Evolutionary conservation across 2,113 vertebrate species (phyloP), one percentile per base, ranked within the genome.

Genomic region (Chamaetylas fuelleborni): DNA sequence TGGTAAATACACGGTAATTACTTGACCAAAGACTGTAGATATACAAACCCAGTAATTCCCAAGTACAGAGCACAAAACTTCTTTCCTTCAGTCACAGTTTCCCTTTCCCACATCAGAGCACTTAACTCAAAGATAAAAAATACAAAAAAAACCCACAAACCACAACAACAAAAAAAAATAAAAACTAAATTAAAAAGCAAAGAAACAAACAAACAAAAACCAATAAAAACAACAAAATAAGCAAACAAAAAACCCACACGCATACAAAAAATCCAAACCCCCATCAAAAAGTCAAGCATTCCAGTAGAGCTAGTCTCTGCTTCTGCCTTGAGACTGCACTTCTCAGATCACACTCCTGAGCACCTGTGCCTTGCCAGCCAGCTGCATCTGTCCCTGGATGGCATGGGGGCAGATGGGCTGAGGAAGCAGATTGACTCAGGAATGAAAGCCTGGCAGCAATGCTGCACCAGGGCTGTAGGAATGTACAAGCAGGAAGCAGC

Each of bases 201-300:
- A 45, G 19, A 45, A 45, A 19, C 3, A 23, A 53, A 34, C 2
- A 54, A 64, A 14, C 50, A 53, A 16, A 71, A 31, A 5, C 17
- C 6, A 28, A 47, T 22, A 43, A 66, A 29, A 25, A 8, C 48
- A 43, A 53, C 14, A 62, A 62, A 79, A 25, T 5, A 36, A 33
- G 13, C 5, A 56, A 48, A n/a, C 1, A 15, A 36, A 31, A 28
- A 50, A 19, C 14, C 8, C 17, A 14, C 4, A 11, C 17, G 12
- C 5, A 25, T 8, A 34, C 14, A 9, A 33, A 11, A 54, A 31
- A 7, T 0, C 5, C 12, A n/a, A 51, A 62, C 13, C 2, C 23
- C 11, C 8, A 47, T 26, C 4, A 29, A 58, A 58, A 36, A 18
- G 24, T 14, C 40, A 79, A 72, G 34, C 48, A 56, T 19, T 58